A percentile compares a stretch with the other conserved stretches of the same genome.
Evolutionary conservation across 1,140 invertebrate species (phyloP).

Genomic region (Formica exsecta): DNA sequence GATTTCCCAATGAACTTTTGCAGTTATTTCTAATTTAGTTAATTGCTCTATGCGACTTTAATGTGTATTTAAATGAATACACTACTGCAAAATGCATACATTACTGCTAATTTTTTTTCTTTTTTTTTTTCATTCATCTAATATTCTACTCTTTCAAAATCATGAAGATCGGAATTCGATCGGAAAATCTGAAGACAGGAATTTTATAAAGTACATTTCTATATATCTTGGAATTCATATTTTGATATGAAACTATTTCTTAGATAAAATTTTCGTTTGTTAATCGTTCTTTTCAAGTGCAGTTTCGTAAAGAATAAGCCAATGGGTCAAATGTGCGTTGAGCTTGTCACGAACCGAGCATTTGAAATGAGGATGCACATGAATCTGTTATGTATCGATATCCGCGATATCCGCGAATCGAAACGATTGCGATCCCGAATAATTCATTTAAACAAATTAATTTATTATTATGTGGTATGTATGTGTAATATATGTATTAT

Average conservation of each 20-base stretch:
- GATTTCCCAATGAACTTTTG: neutral
- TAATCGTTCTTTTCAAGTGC: neutral
- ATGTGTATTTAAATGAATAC: slow-evolving; percentile 20
- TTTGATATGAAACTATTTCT: neutral
- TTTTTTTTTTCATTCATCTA: neutral
- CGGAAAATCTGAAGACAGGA: neutral
- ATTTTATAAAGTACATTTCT: slow-evolving; percentile 11
- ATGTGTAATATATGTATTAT: slow-evolving; percentile 32
- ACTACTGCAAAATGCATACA: neutral
- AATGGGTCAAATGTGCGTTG: neutral
- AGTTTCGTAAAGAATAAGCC: slow-evolving; percentile 14
- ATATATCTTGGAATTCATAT: neutral
- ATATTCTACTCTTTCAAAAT: neutral
- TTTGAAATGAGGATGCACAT: neutral
- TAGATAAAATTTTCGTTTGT: slow-evolving; percentile 19
- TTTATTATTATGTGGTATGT: slow-evolving; percentile 35
- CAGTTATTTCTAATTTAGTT: slow-evolving; percentile 21
- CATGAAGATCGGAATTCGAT: no score
- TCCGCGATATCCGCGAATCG: neutral
- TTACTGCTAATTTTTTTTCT: no score
- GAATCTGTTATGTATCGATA: slow-evolving; percentile 47
- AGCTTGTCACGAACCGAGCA: neutral
- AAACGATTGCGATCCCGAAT: slow-evolving; percentile 18
- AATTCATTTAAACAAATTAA: slow-evolving; percentile 32
- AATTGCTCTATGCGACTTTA: neutral